These are phyloP conservation scores for Lordiphosa collinella DNA, from an alignment of 1,140 invertebrate species.

Conservation along the genomic window DNA sequence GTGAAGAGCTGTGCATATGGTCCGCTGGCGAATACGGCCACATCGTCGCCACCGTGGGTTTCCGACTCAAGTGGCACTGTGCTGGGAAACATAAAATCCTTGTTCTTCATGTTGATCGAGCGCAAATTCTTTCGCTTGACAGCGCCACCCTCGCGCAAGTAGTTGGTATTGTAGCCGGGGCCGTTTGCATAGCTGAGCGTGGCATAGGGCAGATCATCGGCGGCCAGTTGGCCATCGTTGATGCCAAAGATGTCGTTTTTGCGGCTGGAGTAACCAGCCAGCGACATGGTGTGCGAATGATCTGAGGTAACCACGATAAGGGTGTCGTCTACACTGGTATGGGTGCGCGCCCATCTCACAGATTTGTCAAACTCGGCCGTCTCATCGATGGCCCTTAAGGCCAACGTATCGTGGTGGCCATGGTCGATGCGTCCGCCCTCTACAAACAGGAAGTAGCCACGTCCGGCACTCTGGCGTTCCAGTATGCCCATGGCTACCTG, in stretches of 20 bases:
- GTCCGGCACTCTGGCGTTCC: slow-evolving; percentile 84
- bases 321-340: slow-evolving; percentile 83
- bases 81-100: slow-evolving; percentile 80
- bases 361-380: slow-evolving; percentile 86
- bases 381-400: slow-evolving; percentile 85
- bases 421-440: slow-evolving; percentile 87
- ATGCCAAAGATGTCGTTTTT: slow-evolving; percentile 85
- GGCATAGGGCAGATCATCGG: slow-evolving; percentile 82
- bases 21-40: slow-evolving; percentile 83
- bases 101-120: slow-evolving; percentile 71
- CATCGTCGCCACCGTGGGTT: slow-evolving; percentile 82
- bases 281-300: slow-evolving; percentile 85
- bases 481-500: slow-evolving; percentile 86
- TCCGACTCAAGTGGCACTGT: slow-evolving; percentile 81
- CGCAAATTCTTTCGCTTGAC: slow-evolving; percentile 54
- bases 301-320: slow-evolving; percentile 86
- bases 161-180: slow-evolving; percentile 81
- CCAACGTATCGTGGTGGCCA: slow-evolving; percentile 85
- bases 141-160: slow-evolving; percentile 31
- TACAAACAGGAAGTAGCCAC: slow-evolving; percentile 85
- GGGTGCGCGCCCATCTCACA: slow-evolving; percentile 81
- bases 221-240: slow-evolving; percentile 57
- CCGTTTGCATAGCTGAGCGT: slow-evolving; percentile 86
- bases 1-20: slow-evolving; percentile 85
- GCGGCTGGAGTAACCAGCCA: slow-evolving; percentile 85